Evolutionary conservation across 2,797 vertebrate species (phyloP), one percentile per base, ranked within the genome.

Genomic region (Ctenosaura bakeri): DNA sequence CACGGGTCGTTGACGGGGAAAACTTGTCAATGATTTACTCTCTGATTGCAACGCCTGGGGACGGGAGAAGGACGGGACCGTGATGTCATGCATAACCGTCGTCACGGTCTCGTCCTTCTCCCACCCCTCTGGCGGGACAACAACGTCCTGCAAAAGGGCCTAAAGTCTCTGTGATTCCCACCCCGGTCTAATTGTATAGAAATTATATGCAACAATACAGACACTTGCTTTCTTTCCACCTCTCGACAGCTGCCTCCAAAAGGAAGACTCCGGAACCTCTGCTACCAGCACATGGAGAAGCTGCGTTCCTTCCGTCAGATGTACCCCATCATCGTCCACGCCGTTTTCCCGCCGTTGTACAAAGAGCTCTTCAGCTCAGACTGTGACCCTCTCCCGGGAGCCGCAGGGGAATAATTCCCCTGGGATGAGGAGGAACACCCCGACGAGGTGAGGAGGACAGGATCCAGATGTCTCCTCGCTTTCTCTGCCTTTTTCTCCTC

Each of bases 311-410:
- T 97, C 93, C 95, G 93, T 35, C 96, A 96, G 12, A 96, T 95
- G 80, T 95, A 96, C 89, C 97, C 97, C 13, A 92, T 96, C 24
- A 92, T 91, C 54, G 95, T 96, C 52, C 97, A 95, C 14, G 95
- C 94, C 0, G 94, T 96, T 38, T 97, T 97, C 92, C 99, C 99
- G 14, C 98, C 98, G 0, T 98, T 99, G 88, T 99, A 99, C 97
- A 98, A 98, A 87, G 99, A 99, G 95, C 98, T 99, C 91, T 99
- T 99, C 42, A 96, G 97, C 92, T 97, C 97, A 4, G 98, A 99
- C 88, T 89, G 95, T 0, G 98, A 98, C 46, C 90, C 85, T 88
- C 62, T 91, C 12, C 90, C 95, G 0, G 92, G 90, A 56, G 91
- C 87, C 18, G 80, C 93, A 6, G 90, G 92, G 54, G 76, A 94